A percentile compares a stretch with the other conserved stretches of the same genome.
phyloP scores from a whole-genome alignment of 1,140 invertebrate species.

The Drosophila bifasciata region DNA sequence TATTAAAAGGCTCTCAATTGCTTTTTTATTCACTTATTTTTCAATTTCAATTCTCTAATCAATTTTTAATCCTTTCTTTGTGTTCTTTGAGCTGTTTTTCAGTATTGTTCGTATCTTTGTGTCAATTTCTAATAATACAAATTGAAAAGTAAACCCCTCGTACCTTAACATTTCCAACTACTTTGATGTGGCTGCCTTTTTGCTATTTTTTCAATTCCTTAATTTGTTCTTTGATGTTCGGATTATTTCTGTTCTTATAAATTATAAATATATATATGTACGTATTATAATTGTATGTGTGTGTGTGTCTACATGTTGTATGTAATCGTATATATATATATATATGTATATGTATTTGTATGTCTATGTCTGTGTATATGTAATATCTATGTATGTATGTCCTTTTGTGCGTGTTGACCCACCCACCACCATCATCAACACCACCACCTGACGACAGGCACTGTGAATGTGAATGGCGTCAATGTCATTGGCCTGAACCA shows the following conservation, averaged over 20 bases:
- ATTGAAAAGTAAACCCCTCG: not conserved
- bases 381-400: conserved; percentile 51
- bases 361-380: conserved; percentile 49
- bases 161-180: not conserved
- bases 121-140: not conserved
- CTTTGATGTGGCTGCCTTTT: conserved; percentile 23
- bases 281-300: conserved; percentile 38
- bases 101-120: not conserved
- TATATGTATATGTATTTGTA: conserved; percentile 39
- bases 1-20: no score
- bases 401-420: conserved; percentile 28
- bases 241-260: conserved; percentile 16
- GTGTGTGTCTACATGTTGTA: conserved; percentile 40
- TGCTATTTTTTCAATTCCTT: conserved; percentile 19
- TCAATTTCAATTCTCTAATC: no score
- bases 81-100: not conserved
- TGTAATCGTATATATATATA: conserved; percentile 35
- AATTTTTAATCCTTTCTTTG: not conserved
- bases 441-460: conserved; percentile 75
- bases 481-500: conserved; percentile 88
- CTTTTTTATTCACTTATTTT: no score
- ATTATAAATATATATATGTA: no score
- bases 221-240: conserved; percentile 43
- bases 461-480: conserved; percentile 87
- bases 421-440: no score